Evolutionary conservation across 1,140 invertebrate species (phyloP), one percentile per base, ranked within the genome.

Genomic region (Lasaia peninsularis): DNA sequence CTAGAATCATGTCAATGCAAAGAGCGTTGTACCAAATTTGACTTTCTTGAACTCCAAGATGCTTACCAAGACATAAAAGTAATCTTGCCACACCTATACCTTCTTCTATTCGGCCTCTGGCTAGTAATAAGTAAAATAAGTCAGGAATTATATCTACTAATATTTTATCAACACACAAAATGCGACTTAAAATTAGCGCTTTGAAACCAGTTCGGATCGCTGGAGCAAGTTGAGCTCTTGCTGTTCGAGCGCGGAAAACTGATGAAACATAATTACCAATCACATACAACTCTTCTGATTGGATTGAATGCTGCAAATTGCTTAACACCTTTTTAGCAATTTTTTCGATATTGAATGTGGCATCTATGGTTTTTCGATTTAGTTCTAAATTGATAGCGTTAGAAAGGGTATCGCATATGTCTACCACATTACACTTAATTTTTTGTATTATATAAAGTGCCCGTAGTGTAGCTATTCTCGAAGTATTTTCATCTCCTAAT

Each of bases 1-100:
- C 86, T 20, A 90, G 62, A 56, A 89, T 82, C 62, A 90, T 60
- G 24, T 89, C 89, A 12, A 90, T 78, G 53, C 86, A 88, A 31
- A 89, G 69, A 9, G 88, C 84, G 60, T 89, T 84, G 64, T 90
- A 90, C 79, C 80, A 87, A 11, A 79, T 80, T 66, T 86, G 78
- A 57, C 67, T 75, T 40, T 77, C 77, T 11, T 65, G 58, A 21
- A 76, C 68, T 32, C 59, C 56, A 44, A 72, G 60, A 28, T 73
- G 73, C 54, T 76, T 65, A n/a, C 65, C 61, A 21, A 84, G 65
- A 24, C 69, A 64, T 34, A 78, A 63, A 9, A 75, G 52, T 40
- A 86, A 57, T 57, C 75, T 74, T 11, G 78, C 49, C 18, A 87
- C 60, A 35, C 82, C 71, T 31, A 90, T 67, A 6, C 87, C 78